Evolutionary conservation across 2,797 vertebrate genomes (phyloP), one percentile per base, ranked within the genome.

Genomic region (Sebastolobus alascanus): DNA sequence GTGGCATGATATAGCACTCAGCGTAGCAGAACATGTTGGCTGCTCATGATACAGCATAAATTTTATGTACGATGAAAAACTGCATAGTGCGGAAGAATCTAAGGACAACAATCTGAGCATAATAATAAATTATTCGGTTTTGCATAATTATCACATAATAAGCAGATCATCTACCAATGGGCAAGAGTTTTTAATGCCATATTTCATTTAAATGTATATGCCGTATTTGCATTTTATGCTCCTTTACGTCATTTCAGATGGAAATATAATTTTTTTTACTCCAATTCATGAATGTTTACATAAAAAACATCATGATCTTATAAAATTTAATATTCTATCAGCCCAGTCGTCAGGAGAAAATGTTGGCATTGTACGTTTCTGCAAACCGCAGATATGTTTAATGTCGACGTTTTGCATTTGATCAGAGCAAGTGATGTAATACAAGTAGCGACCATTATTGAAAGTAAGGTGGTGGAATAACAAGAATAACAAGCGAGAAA

Each of bases 1-100:
- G 81, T 64, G 40, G 50, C 31, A 14, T 75, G 80, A 90, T 74
- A 5, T 11, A 59, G 75, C 71, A 6, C 18, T 65, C 29, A 8
- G 54, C 64, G 2, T 22, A 5, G 56, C 65, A 25, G n/a, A 54
- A 38, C 37, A 73, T 33, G 63, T 40, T 13, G 67, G 18, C 50
- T 63, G 29, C 3, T 31, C n/a, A 18, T 76, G 85, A 84, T 50
- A 0, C 63, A 20, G 72, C 79, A 52, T 38, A 2, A 37, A 60
- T 50, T 4, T 50, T 12, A 11, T 2, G 33, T 29, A 20, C 16
- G 22, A 35, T 67, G 13, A 38, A 50, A 29, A 50, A 29, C 16
- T 2, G 12, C 35, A 27, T 2, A 60, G 2, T 60, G 38, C 60
- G 14, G 9, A 8, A 38, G 40, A 27, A 29, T 46, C 8, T 3